Conservation (phyloP, 2,888 invertebrate species). For the Campaea margaritaria region DNA sequence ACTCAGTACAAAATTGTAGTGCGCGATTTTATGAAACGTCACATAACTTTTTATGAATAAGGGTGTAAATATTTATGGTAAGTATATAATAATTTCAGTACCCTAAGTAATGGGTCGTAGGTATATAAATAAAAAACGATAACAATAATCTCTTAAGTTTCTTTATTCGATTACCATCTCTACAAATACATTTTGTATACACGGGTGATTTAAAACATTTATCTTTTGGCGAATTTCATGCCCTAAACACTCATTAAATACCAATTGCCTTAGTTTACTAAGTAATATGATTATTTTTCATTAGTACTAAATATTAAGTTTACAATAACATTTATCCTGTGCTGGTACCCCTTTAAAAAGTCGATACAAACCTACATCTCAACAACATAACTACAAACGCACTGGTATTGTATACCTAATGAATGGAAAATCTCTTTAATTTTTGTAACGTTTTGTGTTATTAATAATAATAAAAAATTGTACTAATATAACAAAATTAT, state of each 20-base stretch:
- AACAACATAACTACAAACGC: slow-evolving; percentile 30
- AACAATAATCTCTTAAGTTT: slow-evolving; percentile 6
- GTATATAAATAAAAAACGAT: neutral
- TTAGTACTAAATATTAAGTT: neutral
- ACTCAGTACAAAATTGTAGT: too few species aligned
- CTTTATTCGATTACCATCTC: slow-evolving; percentile 74
- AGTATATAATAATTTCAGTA: too few species aligned
- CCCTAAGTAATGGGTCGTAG: neutral
- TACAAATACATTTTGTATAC: slow-evolving; percentile 79
- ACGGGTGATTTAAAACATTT: slow-evolving; percentile 72
- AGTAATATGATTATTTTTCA: slow-evolving; percentile 45
- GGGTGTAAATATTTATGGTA: too few species aligned
- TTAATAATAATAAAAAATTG: neutral
- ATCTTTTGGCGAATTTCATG: slow-evolving; percentile 59
- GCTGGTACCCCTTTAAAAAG: slow-evolving; percentile 10
- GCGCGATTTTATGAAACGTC: too few species aligned
- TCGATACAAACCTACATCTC: slow-evolving; percentile 21
- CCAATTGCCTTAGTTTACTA: slow-evolving; percentile 50
- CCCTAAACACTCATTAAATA: slow-evolving; percentile 76
- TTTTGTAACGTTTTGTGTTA: too few species aligned
- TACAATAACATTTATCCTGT: too few species aligned
- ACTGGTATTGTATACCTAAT: slow-evolving; percentile 56
- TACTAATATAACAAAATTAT: neutral
- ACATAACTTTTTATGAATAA: too few species aligned
- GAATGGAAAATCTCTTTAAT: slow-evolving; percentile 33